Evolutionary conservation across 2,888 invertebrate genomes (phyloP).

Genomic region (Agriopis marginaria): DNA sequence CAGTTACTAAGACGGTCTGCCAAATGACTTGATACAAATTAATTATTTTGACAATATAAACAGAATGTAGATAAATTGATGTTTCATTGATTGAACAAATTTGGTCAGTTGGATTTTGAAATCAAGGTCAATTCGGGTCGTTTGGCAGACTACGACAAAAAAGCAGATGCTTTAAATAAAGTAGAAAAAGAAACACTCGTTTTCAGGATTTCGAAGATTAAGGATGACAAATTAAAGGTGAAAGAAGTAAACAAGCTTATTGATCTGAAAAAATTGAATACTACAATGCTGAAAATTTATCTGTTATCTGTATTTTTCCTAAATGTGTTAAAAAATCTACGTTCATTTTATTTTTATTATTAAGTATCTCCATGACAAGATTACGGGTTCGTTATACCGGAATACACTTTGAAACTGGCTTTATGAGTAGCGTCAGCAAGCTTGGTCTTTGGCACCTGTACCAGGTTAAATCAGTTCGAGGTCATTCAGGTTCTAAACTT

Average conservation of each 20-base stretch:
- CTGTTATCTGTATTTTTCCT: slow-evolving; percentile 1
- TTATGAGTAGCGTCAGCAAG: slow-evolving; percentile 28
- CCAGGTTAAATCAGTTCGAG: slow-evolving; percentile 27
- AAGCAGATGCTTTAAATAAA: background rate
- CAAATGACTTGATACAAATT: slow-evolving; percentile 24
- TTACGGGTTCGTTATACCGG: slow-evolving; percentile 37
- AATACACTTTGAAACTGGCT: slow-evolving; percentile 19
- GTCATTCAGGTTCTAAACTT: slow-evolving; percentile 17
- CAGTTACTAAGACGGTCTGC: slow-evolving; percentile 21
- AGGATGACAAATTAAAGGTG: background rate
- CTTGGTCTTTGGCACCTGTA: slow-evolving; percentile 35
- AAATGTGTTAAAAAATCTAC: slow-evolving; percentile 12
- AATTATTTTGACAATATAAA: slow-evolving; percentile 28
- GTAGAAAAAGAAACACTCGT: background rate
- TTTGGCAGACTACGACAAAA: slow-evolving; percentile 2
- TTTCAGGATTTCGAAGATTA: background rate
- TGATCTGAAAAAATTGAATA: background rate
- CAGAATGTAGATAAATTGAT: slow-evolving; percentile 25
- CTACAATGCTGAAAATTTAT: background rate
- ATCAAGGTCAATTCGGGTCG: slow-evolving; percentile 18
- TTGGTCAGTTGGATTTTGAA: slow-evolving; percentile 30
- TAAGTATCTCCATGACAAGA: slow-evolving; percentile 32
- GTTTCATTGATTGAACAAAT: slow-evolving; percentile 20
- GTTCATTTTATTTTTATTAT: slow-evolving; percentile 9
- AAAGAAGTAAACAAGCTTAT: background rate